Evolutionary conservation across 1,140 invertebrate genomes (phyloP), one percentile per base, ranked within the genome.

Genomic region (Saccostrea glomerata): DNA sequence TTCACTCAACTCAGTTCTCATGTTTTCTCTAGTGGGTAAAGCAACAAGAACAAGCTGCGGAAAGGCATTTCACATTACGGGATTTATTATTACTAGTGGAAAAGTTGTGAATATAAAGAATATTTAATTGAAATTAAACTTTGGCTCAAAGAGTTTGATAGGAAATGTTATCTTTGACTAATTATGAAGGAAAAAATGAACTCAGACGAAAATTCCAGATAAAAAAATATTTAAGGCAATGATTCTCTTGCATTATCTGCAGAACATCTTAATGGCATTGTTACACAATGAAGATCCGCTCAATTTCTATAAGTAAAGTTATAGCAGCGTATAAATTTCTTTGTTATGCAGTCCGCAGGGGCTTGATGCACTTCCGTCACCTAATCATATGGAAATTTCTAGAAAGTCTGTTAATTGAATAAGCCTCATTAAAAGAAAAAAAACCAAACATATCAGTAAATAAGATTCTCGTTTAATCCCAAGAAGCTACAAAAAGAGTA

Each of bases 401-500:
- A 77, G 30, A 30, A 36, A 77, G 70, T 15, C 25, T 25, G 70
- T 77, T 77, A 77, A 77, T 77, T 77, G 70, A 30, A 77, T 11
- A 25, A 77, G 4, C 30, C 70, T 77, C 70, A 77, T 77, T 77
- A 77, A 25, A 25, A 77, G 30, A 25, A 36, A 12, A 77, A 13
- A 5, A 36, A 30, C 11, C 2, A 47, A 13, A 40, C 15, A 77
- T 30, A 77, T 40, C 25, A 36, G 70, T 30, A 30, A 77, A 25
- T 25, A 36, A 77, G 70, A 25, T 36, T 25, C 30, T 77, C 25
- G 30, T 77, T 77, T 30, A 77, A 77, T 77, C 70, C 70, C 70
- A 7, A 13, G 70, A 15, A 30, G 15, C 15, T 25, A 77, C 70
- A 77, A 30, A 25, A 77, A 30, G 13, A 77, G 4, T 36, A 36